phyloP scores from a whole-genome alignment of 2,888 invertebrate genomes.

The Meghimatium bilineatum region DNA sequence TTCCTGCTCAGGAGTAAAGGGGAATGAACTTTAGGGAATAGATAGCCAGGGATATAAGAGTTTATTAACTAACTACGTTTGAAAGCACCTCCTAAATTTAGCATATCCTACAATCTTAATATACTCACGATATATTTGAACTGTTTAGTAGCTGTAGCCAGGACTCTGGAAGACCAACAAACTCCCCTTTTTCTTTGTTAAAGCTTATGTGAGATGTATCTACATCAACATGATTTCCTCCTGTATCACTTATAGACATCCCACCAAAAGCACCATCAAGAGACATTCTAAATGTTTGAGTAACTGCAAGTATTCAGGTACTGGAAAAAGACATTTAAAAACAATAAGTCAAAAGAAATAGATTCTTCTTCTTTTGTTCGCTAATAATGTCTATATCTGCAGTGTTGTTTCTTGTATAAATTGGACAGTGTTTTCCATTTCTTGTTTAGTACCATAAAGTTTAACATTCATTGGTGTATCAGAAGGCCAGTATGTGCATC shows the following conservation, averaged over 20 bases:
- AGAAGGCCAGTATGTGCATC: too few species aligned
- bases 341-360: background rate
- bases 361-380: background rate
- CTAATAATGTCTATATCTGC: too few species aligned
- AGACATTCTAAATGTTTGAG: background rate
- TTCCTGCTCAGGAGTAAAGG: too few species aligned
- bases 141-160: conserved; percentile 82
- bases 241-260: background rate
- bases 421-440: too few species aligned
- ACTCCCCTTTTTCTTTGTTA: conserved; percentile 80
- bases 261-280: background rate
- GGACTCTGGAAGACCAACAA: conserved; percentile 87
- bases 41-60: too few species aligned
- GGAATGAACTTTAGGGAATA: too few species aligned
- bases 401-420: too few species aligned
- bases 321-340: background rate
- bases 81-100: too few species aligned
- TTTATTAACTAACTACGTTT: too few species aligned
- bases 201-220: conserved; percentile 27
- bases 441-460: too few species aligned
- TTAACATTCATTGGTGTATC: too few species aligned
- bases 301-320: background rate
- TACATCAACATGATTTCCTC: background rate
- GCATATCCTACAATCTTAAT: background rate
- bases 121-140: conserved; percentile 84